Base-by-base conservation (phyloP, 2,113 vertebrate species). In the Corvus cornix region DNA sequence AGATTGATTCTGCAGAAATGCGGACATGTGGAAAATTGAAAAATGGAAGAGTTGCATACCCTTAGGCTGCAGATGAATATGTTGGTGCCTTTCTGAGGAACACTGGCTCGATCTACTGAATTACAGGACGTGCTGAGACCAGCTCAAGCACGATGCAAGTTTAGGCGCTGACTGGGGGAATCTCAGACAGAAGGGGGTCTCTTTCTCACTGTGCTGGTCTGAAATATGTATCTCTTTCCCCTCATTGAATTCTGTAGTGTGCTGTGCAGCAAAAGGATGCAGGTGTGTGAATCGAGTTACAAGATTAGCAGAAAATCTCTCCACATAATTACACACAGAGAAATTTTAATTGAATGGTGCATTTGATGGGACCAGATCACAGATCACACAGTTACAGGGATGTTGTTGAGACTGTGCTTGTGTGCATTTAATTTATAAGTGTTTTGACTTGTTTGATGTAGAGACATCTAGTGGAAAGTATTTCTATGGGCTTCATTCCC, bases 21-120 rank as follows among this genome's bases (percentile, higher is more conserved):
- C 6, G 1, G 80, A 84, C 80, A 86, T 63, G 89, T 94, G 94
- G 83, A 92, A 96, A 97, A 95, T 79, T 87, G 86, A 91, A 93
- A 93, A 92, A 87, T 87, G 78, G 63, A 69, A 67, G 78, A 86
- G 77, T 17, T 44, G 48, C 8, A 10, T 72, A 86, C 64, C 93
- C 86, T 87, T 9, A 87, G 93, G 93, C 94, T 90, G 73, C 89
- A 84, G 86, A 78, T n/a, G 84, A 41, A 60, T 60, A 4, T 35
- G 44, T 10, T 75, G 83, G 60, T 81, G 73, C 72, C 48, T 86
- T 95, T 93, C 66, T 0, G 48, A 93, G 88, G 75, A 93, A 1
- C 76, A 21, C 33, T 81, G 72, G 33, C 68, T 95, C 1, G 0
- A 51, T 87, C 69, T 87, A 4, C 48, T 93, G 89, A 60, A 19